Evolutionary conservation across 2,797 vertebrate species (phyloP).

Genomic region (Fratercula arctica): DNA sequence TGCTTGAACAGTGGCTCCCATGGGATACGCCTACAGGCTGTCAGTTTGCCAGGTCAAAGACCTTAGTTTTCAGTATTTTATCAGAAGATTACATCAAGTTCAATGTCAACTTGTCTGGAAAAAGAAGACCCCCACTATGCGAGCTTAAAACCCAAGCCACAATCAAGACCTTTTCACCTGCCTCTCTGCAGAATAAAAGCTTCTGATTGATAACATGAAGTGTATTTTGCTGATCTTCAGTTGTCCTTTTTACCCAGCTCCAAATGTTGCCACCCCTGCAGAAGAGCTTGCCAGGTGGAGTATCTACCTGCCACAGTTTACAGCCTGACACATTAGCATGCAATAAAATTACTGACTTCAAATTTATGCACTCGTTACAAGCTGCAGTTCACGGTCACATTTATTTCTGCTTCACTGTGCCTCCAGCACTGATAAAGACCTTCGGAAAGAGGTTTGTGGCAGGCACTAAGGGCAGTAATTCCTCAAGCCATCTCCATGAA

Average conservation of each 20-base stretch:
- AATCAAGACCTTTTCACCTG: neutral
- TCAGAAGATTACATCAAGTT: neutral
- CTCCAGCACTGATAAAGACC: neutral
- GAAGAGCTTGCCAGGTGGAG: neutral
- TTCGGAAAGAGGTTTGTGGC: neutral
- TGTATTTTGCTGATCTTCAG: neutral
- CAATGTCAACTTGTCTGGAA: neutral
- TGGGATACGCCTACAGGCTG: neutral
- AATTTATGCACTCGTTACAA: neutral
- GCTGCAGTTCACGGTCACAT: neutral
- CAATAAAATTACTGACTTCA: neutral
- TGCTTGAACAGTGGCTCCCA: neutral
- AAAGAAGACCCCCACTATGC: fast-evolving
- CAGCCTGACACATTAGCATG: neutral
- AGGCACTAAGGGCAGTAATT: neutral
- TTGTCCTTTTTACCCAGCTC: neutral
- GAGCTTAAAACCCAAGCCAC: neutral
- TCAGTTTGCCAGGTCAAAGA: neutral
- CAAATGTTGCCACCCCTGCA: neutral
- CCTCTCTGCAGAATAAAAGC: neutral
- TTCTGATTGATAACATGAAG: neutral
- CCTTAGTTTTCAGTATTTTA: neutral
- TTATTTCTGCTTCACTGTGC: neutral
- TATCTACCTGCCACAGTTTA: neutral
- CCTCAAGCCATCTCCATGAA: neutral